These are phyloP conservation scores for Oxystoma pomonae DNA, from an alignment of 2,888 invertebrate species.

Conservation along the genomic window DNA sequence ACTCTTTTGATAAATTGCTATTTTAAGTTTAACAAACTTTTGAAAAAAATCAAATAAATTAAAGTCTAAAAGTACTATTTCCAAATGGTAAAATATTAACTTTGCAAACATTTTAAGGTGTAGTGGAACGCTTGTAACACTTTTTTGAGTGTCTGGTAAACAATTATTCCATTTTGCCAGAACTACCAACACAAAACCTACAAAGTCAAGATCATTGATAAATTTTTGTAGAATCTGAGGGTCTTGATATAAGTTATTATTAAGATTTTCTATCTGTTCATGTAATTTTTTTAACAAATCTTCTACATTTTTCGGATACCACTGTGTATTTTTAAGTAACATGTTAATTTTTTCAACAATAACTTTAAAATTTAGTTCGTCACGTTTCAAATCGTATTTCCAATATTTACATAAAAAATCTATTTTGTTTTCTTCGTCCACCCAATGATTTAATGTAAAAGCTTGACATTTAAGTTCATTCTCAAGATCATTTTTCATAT, in stretches of 20 bases:
- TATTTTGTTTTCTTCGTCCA: background rate
- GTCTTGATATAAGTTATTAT: background rate
- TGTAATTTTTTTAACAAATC: background rate
- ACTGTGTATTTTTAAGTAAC: background rate
- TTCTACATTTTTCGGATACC: background rate
- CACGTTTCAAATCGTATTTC: background rate
- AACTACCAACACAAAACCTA: background rate
- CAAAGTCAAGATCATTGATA: background rate
- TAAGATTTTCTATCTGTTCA: background rate
- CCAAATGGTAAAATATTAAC: background rate
- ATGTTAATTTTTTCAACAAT: background rate
- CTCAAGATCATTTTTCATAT: background rate
- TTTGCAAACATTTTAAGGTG: conserved; percentile 1
- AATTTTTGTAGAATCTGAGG: background rate
- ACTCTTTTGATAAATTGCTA: background rate
- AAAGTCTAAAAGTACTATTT: background rate
- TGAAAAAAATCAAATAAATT: background rate
- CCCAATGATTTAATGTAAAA: background rate
- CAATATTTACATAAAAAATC: background rate
- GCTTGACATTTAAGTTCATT: background rate
- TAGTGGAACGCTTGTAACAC: background rate
- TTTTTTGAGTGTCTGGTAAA: background rate
- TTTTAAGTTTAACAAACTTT: background rate
- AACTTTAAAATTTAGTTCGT: background rate
- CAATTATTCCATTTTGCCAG: background rate